Evolutionary conservation across 2,888 invertebrate genomes (phyloP).

Genomic region (Glaucopsyche alexis): DNA sequence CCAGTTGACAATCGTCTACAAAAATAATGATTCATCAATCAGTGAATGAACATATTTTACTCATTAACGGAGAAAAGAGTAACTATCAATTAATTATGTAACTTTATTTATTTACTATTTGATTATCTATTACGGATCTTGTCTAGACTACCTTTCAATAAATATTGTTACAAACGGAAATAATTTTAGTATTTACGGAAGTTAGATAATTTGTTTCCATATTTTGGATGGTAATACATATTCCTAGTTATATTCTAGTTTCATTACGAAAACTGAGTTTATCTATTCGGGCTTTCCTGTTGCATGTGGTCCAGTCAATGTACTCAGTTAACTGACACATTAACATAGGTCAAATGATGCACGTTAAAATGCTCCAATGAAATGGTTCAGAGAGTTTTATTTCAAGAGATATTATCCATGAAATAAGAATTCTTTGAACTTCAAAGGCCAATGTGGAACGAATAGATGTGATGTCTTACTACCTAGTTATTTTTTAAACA

Average conservation of each 20-base stretch:
- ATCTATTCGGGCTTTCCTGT: constrained; percentile 27
- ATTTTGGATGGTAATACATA: background rate
- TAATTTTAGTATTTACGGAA: background rate
- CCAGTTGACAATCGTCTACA: background rate
- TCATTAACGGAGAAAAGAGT: background rate
- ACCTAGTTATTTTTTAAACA: no score
- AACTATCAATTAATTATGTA: background rate
- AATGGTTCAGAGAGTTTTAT: constrained; percentile 1
- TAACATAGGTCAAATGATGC: constrained; percentile 24
- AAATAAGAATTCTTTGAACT: no score
- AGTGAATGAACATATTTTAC: background rate
- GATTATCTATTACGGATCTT: background rate
- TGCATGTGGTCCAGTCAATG: constrained; percentile 16
- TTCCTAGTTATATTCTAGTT: background rate
- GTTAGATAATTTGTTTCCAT: background rate
- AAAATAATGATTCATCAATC: constrained; percentile 1
- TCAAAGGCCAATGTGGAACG: no score
- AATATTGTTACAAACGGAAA: background rate
- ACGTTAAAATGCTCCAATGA: background rate
- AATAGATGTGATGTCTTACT: no score
- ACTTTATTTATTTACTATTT: background rate
- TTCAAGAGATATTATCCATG: background rate
- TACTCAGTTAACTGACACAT: constrained; percentile 25
- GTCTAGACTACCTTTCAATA: background rate
- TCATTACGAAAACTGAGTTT: background rate